Conservation (phyloP, 2,113 vertebrate species). For the Podiceps cristatus region DNA sequence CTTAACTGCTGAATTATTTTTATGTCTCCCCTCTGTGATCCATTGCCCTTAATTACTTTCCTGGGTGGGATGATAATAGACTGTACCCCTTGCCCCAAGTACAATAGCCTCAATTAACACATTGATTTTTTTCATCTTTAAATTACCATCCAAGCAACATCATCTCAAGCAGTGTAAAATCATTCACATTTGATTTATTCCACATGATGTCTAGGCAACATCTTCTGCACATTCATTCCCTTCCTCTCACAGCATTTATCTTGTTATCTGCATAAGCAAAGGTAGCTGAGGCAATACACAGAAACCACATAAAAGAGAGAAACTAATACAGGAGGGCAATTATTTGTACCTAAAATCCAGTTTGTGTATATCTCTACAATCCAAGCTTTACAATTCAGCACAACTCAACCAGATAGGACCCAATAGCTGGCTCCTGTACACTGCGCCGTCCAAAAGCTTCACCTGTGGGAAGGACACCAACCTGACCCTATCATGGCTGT, state of each 20-base stretch:
- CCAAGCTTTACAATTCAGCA: neutral
- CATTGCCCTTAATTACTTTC: neutral
- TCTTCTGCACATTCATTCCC: accelerated
- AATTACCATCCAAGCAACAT: too few species aligned
- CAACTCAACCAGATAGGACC: neutral
- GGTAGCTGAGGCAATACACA: neutral
- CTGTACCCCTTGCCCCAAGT: neutral
- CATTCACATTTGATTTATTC: neutral
- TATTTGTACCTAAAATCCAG: neutral
- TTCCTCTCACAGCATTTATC: neutral
- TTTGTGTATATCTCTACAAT: neutral
- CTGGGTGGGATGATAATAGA: neutral
- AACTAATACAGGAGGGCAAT: neutral
- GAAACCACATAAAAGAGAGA: accelerated
- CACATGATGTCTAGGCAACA: neutral
- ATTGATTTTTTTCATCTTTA: neutral
- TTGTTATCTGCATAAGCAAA: neutral
- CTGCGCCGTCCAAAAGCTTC: neutral
- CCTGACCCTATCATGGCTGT: accelerated
- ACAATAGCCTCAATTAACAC: neutral
- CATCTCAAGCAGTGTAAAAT: neutral
- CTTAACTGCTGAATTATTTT: neutral
- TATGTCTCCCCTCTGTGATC: neutral
- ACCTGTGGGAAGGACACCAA: neutral
- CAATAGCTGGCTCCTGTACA: accelerated